Percentiles rank a stretch among this genome's conserved stretches.
These are phyloP conservation scores for Drosophila antonietae DNA, from an alignment of 2,888 invertebrate genomes.

Conservation along the genomic window DNA sequence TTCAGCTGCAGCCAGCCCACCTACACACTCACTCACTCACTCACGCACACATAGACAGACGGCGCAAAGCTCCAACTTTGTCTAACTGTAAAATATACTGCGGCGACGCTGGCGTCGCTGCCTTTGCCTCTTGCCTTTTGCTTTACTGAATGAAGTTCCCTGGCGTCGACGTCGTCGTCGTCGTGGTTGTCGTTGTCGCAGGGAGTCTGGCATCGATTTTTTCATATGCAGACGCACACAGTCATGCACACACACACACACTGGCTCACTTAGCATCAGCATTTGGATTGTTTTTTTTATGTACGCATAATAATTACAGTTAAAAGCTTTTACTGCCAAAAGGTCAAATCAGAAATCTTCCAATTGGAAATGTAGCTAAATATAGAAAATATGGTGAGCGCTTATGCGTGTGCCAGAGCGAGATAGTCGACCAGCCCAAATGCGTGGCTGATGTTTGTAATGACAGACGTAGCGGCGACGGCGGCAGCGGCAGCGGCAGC, in stretches of 20 bases:
- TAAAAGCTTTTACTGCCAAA: slow-evolving; percentile 68
- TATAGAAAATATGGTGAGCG: slow-evolving; percentile 59
- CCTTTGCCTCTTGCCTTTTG: slow-evolving; percentile 50
- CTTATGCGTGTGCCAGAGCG: slow-evolving; percentile 33
- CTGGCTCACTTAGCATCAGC: slow-evolving; percentile 19
- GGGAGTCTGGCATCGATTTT: slow-evolving; percentile 81
- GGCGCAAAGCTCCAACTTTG: slow-evolving; percentile 61
- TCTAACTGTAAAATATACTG: slow-evolving; percentile 75
- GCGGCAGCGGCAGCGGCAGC: neutral
- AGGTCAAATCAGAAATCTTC: slow-evolving; percentile 71
- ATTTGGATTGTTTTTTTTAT: slow-evolving; percentile 51
- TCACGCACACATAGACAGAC: slow-evolving; percentile 24
- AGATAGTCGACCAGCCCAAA: slow-evolving; percentile 39
- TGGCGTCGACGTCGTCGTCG: slow-evolving; percentile 39
- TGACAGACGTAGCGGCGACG: slow-evolving; percentile 67
- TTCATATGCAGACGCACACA: slow-evolving; percentile 67
- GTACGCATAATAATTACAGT: slow-evolving; percentile 57
- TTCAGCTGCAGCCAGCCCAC: slow-evolving; percentile 35
- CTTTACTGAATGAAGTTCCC: slow-evolving; percentile 77
- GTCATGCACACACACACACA: slow-evolving; percentile 34
- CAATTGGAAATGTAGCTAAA: slow-evolving; percentile 72
- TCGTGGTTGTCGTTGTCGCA: slow-evolving; percentile 49
- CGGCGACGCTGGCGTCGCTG: slow-evolving; percentile 41
- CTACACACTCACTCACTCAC: slow-evolving; percentile 30
- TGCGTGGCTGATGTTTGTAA: slow-evolving; percentile 49